Base-by-base conservation (phyloP, 1,140 invertebrate species). In the Drosophila pachea region DNA sequence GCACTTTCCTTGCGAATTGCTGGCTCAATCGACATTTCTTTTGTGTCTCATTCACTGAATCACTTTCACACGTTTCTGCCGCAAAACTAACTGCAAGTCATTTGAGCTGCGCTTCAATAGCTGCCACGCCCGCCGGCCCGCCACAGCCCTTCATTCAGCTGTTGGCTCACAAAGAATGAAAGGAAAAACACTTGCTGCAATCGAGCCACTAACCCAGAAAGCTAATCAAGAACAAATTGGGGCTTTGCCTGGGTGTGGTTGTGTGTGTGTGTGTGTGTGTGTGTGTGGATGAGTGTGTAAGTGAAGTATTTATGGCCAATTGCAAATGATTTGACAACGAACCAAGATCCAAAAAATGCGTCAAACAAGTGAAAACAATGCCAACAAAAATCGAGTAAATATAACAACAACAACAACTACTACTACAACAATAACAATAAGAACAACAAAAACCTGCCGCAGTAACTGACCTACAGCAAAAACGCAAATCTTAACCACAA, bases 391-490 rank as follows among this genome's bases (percentile, higher is more conserved):
- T 60, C 9, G 31, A 48, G 36, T 49, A 45, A 35, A 58, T 16
- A 49, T 31, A 22, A 35, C n/a, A 47, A 38, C 22, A 22, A 22
- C 3, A 22, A 22, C 22, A 22, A 22, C n/a, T n/a, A n/a, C n/a
- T 40, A 40, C 12, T 9, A 40, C 6, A 7, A 43, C n/a, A 43
- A 16, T 7, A 43, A 43, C n/a, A 43, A 43, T 5, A 43, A 70
- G 40, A 63, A 67, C 61, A 67, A 68, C 45, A 55, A 74, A 78
- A 82, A 82, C 72, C 78, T 69, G 78, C 67, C 60, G 58, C 64
- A 75, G 66, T 68, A 76, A 79, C 79, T 84, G 79, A 84, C 79
- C 79, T 84, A 79, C 62, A 65, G 40, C 78, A 76, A 79, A 50
- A 43, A 52, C 62, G 52, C 59, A 69, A 64, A 76, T 53, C 73